Evolutionary conservation across 2,797 vertebrate genomes (phyloP).

Genomic region (Columba guinea): DNA sequence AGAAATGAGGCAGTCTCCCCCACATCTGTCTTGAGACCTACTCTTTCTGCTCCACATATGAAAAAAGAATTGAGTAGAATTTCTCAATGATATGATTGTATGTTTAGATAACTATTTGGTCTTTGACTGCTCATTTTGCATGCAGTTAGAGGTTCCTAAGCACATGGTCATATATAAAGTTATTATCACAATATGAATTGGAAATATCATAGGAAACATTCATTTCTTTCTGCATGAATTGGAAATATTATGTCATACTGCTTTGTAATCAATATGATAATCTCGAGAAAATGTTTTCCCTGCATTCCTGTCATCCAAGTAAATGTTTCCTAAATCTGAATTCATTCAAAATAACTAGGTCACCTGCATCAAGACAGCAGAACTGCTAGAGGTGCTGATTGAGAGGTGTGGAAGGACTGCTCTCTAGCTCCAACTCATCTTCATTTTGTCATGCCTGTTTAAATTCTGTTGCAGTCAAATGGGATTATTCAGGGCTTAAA

Average conservation of each 20-base stretch:
- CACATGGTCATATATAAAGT: neutral
- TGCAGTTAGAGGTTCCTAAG: neutral
- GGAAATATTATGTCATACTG: neutral
- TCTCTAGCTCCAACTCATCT: neutral
- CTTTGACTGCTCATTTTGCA: neutral
- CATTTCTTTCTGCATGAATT: neutral
- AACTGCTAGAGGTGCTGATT: neutral
- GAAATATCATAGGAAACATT: neutral
- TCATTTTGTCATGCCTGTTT: neutral
- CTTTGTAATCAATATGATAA: neutral
- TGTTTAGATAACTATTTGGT: neutral
- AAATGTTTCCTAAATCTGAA: neutral
- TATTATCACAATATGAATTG: neutral
- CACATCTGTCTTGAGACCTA: neutral
- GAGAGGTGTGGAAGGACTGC: neutral
- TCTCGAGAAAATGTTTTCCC: neutral
- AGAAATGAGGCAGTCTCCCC: neutral
- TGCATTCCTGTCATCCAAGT: neutral
- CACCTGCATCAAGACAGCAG: neutral
- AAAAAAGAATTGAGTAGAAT: neutral
- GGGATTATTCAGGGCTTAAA: neutral
- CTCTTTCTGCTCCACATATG: neutral
- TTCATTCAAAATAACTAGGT: neutral
- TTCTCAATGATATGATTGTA: neutral
- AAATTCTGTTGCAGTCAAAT: neutral